Percentiles rank a stretch among this genome's conserved stretches.
Conservation (phyloP, 2,113 vertebrate genomes). For the Verasper variegatus region DNA sequence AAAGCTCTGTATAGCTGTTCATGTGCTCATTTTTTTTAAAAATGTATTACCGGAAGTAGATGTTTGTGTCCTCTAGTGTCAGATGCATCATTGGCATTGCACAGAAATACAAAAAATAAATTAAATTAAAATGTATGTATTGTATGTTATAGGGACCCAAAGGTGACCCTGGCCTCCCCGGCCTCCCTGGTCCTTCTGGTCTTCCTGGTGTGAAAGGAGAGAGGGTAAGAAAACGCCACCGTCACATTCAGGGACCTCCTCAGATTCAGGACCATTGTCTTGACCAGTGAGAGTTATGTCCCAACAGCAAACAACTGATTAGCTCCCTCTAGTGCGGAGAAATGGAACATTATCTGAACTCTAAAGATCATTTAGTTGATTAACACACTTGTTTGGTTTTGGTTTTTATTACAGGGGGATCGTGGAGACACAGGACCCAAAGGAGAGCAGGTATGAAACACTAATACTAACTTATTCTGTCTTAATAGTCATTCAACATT, state of each 20-base stretch:
- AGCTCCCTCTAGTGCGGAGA: constrained; percentile 54
- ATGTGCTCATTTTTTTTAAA: too few species aligned
- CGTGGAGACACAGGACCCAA: constrained; percentile 90
- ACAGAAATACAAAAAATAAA: too few species aligned
- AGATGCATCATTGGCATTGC: too few species aligned
- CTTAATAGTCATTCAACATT: constrained; percentile 10
- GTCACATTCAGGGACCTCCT: constrained; percentile 12
- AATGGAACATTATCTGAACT: constrained; percentile 1
- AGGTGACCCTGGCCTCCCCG: constrained; percentile 91
- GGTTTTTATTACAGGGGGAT: constrained; percentile 83
- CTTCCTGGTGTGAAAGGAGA: constrained; percentile 91
- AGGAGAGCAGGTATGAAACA: constrained; percentile 89
- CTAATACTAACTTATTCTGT: background rate
- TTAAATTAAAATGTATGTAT: background rate
- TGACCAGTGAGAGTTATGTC: constrained; percentile 24
- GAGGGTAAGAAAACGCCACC: constrained; percentile 84
- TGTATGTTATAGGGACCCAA: constrained; percentile 84
- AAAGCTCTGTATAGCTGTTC: too few species aligned
- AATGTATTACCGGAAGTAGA: too few species aligned
- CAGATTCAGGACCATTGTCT: constrained; percentile 22
- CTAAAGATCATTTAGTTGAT: constrained; percentile 6
- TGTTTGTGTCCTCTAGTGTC: too few species aligned
- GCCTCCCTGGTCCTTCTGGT: constrained; percentile 91
- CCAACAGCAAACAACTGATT: constrained; percentile 18
- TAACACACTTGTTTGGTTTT: background rate